A percentile compares a stretch with the other conserved stretches of the same genome.
Evolutionary conservation across 2,797 vertebrate species (phyloP).

Genomic region (Tinamus major): DNA sequence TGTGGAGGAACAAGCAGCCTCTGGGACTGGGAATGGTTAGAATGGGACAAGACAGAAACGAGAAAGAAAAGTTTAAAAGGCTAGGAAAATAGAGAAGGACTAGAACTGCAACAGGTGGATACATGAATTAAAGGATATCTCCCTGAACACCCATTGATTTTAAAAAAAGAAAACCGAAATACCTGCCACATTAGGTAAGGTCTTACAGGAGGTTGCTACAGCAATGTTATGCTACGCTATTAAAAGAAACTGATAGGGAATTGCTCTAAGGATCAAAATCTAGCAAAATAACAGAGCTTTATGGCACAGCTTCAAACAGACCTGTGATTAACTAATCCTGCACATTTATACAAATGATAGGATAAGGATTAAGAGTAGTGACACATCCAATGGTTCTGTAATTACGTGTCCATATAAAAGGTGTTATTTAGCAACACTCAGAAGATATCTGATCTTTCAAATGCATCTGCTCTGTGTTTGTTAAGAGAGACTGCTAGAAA

Average conservation of each 20-base stretch:
- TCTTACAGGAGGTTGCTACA: too few relatives aligned
- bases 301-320: neutral
- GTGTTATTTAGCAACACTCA: neutral
- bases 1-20: neutral
- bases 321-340: neutral
- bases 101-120: neutral
- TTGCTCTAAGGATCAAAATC: neutral
- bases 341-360: fast-evolving
- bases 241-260: neutral
- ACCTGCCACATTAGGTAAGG: too few relatives aligned
- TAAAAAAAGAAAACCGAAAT: neutral
- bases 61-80: fast-evolving
- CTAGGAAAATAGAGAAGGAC: neutral
- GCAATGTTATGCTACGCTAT: neutral
- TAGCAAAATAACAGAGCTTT: neutral
- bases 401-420: neutral
- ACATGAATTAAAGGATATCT: neutral
- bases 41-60: neutral
- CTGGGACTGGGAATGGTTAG: neutral
- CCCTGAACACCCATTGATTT: neutral
- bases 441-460: neutral
- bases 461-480: too few relatives aligned
- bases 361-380: neutral
- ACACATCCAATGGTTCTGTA: neutral
- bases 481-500: neutral